These are phyloP conservation scores for Heterotilapia buettikoferi DNA, from an alignment of 2,113 vertebrate species.

Conservation along the genomic window DNA sequence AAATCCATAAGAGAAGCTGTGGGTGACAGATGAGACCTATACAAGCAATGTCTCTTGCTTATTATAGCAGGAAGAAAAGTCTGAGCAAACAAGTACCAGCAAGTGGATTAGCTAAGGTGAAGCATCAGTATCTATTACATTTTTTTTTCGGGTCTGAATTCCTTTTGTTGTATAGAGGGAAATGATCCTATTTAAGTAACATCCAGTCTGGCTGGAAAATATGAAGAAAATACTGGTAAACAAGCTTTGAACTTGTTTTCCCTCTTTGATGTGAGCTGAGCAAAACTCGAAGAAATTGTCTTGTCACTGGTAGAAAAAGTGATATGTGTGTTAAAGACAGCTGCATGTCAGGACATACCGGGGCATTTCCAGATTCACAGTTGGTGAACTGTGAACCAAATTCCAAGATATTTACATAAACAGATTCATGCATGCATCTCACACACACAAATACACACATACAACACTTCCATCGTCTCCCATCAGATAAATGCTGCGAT, in stretches of 20 bases:
- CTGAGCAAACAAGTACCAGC: slow-evolving; percentile 55
- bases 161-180: slow-evolving; percentile 9
- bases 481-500: neutral
- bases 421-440: neutral
- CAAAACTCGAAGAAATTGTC: neutral
- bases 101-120: slow-evolving; percentile 37
- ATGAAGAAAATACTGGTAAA: neutral
- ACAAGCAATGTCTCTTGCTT: slow-evolving; percentile 37
- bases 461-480: neutral
- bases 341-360: neutral
- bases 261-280: neutral
- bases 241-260: neutral
- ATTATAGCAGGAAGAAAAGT: slow-evolving; percentile 32
- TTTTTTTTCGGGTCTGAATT: neutral
- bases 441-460: neutral
- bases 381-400: neutral
- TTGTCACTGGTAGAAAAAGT: neutral
- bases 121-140: slow-evolving; percentile 21
- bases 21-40: slow-evolving; percentile 59
- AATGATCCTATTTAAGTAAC: slow-evolving; percentile 8
- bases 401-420: neutral
- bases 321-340: neutral
- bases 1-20: slow-evolving; percentile 58
- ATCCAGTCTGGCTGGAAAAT: slow-evolving; percentile 11
- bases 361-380: neutral